Evolutionary conservation across 2,888 invertebrate genomes (phyloP), one percentile per base, ranked within the genome.

Genomic region (Pammene fasciana): DNA sequence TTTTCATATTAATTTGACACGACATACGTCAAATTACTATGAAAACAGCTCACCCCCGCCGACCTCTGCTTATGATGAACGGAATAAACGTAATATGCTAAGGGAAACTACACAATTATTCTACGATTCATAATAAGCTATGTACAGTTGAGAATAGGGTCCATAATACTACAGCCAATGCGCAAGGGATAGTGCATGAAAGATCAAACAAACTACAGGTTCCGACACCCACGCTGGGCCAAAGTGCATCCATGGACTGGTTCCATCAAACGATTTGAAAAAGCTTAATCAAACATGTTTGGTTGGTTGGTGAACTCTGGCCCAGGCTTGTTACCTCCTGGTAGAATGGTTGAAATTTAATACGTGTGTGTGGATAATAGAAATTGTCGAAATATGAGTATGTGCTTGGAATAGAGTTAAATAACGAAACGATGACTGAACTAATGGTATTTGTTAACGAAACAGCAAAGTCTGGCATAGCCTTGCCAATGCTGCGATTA

Each of bases 161-260:
- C 11, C 18, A 7, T 48, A 61, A 11, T 64, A 43, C 55, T 36
- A 13, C 18, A 13, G 11, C 34, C n/a, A 54, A 41, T 34, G 62
- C n/a, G 54, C 41, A 36, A 34, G 52, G 55, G 8, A 64, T 34
- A 65, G 54, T 55, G 64, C 64, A 65, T 55, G 54, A 55, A 83
- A 86, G 75, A 85, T 87, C 84, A 86, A 88, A 84, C 84, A 87
- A 86, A 81, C 83, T 83, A 85, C 82, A 80, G 82, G 65, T 66
- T 61, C 54, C n/a, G 41, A 45, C 64, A 55, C 64, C 64, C 62
- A 41, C 62, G 50, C 62, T 38, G 52, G 55, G 45, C 64, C 55
- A 55, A 55, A 65, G 54, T 65, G 43, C 52, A 67, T 54, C 59
- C 14, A 45, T 13, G 36, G 14, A 59, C 52, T 18, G 43, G 60